Conservation (phyloP, 2,888 invertebrate genomes). For the Ennomos erosarius region DNA sequence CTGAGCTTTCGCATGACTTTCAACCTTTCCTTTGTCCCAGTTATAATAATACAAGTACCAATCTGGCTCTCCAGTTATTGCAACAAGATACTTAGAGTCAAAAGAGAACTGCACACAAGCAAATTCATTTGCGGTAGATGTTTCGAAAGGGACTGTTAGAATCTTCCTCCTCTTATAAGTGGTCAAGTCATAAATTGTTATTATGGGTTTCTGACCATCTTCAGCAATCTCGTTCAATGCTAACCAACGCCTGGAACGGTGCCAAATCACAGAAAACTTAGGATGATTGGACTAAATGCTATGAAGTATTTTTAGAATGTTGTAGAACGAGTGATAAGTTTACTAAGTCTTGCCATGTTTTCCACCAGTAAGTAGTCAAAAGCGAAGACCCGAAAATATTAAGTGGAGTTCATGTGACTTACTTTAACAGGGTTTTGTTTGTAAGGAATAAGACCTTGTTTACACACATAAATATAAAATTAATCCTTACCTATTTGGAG, state of each 20-base stretch:
- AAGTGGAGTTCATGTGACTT: too few species aligned
- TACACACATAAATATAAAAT: neutral
- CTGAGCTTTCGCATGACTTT: conserved; percentile 89
- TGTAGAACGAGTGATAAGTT: too few species aligned
- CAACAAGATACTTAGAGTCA: conserved; percentile 92
- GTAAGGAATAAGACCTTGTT: too few species aligned
- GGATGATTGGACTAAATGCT: neutral
- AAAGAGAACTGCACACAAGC: conserved; percentile 91
- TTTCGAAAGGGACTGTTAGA: conserved; percentile 87
- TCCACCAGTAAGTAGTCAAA: too few species aligned
- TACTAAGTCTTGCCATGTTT: too few species aligned
- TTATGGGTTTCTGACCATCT: conserved; percentile 87
- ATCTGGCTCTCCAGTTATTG: conserved; percentile 93
- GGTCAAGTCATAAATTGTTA: conserved; percentile 89
- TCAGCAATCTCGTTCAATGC: conserved; percentile 87
- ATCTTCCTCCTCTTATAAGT: conserved; percentile 89
- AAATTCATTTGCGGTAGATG: conserved; percentile 87
- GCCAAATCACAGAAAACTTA: conserved; percentile 6
- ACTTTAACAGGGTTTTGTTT: too few species aligned
- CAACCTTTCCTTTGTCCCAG: conserved; percentile 92
- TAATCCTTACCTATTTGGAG: conserved; percentile 87
- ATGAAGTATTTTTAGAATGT: too few species aligned
- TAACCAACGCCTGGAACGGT: conserved; percentile 84
- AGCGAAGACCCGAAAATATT: too few species aligned
- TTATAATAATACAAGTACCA: conserved; percentile 92